These are phyloP conservation scores for Drosophila melanica DNA, from an alignment of 1,140 invertebrate species.

Conservation along the genomic window DNA sequence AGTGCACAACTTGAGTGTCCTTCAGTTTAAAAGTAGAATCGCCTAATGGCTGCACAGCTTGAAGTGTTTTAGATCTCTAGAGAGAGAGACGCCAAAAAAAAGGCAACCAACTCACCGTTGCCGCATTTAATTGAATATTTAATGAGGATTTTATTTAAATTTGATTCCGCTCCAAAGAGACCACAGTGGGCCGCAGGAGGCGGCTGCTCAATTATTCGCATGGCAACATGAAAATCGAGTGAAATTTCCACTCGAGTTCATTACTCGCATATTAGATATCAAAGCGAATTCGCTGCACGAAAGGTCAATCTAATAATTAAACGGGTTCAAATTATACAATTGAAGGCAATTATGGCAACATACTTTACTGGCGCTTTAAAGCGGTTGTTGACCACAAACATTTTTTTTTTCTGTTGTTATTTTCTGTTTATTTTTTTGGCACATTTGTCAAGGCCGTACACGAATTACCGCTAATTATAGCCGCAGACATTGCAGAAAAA, in stretches of 20 bases:
- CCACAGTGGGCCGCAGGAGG: not conserved
- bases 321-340: slow-evolving; percentile 40
- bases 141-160: slow-evolving; percentile 20
- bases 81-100: not conserved
- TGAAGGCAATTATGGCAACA: slow-evolving; percentile 37
- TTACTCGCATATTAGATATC: slow-evolving; percentile 20
- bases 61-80: slow-evolving; percentile 3
- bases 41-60: slow-evolving; percentile 20
- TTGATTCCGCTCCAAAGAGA: not conserved
- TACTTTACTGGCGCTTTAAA: slow-evolving; percentile 19
- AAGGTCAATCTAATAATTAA: slow-evolving; percentile 33
- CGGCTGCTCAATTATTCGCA: slow-evolving; percentile 21
- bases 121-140: slow-evolving; percentile 39
- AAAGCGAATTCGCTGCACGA: slow-evolving; percentile 6
- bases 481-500: slow-evolving; percentile 13
- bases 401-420: slow-evolving; percentile 4
- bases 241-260: slow-evolving; percentile 26
- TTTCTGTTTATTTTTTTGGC: slow-evolving; percentile 14
- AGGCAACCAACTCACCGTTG: not conserved
- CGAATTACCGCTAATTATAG: slow-evolving; percentile 55
- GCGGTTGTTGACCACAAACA: slow-evolving; percentile 32
- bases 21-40: slow-evolving; percentile 8
- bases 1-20: not conserved
- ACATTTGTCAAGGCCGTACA: slow-evolving; percentile 44
- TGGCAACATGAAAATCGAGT: not conserved